Conservation (phyloP, 2,888 invertebrate species). For the Dorcus hopei region DNA sequence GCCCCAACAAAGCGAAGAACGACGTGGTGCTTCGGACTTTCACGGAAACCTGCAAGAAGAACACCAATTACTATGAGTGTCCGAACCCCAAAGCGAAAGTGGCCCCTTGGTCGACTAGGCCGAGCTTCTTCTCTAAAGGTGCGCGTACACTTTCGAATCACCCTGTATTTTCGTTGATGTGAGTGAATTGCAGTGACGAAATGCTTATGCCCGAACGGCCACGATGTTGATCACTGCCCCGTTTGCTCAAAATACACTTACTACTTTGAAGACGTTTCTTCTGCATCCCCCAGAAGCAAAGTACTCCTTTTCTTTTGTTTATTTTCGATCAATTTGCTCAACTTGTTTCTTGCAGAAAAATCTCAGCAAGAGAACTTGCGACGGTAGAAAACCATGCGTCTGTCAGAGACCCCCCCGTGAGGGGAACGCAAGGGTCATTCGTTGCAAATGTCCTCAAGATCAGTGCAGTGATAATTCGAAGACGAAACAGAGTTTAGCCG, state of each 20-base stretch:
- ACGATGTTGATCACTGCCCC: conserved; percentile 24
- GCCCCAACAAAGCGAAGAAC: not conserved
- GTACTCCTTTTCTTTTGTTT: not conserved
- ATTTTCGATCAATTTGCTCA: not conserved
- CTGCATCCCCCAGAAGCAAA: not conserved
- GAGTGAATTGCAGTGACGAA: conserved; percentile 6
- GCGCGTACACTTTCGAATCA: too few species aligned
- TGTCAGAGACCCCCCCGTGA: not conserved
- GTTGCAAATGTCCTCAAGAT: conserved; percentile 2
- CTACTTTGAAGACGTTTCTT: conserved; percentile 25
- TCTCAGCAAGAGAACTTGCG: too few species aligned
- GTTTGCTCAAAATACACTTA: conserved; percentile 32
- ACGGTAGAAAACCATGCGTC: too few species aligned
- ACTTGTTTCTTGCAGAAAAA: too few species aligned
- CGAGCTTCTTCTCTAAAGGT: too few species aligned
- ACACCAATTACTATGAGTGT: too few species aligned
- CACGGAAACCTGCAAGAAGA: not conserved
- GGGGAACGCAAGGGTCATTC: conserved; percentile 9
- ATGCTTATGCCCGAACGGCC: conserved; percentile 17
- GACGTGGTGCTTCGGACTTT: not conserved
- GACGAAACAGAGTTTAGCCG: conserved; percentile 21
- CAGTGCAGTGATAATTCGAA: not conserved
- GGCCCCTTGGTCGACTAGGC: too few species aligned
- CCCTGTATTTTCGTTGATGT: too few species aligned
- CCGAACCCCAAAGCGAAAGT: too few species aligned